These are phyloP conservation scores for Chouioia cunea DNA, from an alignment of 2,888 invertebrate species.

Conservation along the genomic window DNA sequence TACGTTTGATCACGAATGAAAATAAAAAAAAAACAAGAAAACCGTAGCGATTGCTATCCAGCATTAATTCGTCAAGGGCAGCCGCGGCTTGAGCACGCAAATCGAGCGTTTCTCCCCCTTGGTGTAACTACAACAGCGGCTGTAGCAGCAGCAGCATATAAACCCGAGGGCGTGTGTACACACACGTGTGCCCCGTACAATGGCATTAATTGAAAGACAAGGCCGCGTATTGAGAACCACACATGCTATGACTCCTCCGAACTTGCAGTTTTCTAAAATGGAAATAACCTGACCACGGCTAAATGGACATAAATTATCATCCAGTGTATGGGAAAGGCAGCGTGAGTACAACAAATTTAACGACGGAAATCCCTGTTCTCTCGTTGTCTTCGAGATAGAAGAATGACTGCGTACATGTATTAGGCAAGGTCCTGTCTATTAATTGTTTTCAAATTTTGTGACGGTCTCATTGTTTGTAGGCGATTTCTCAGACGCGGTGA, in stretches of 20 bases:
- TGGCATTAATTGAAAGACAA: slow-evolving; percentile 65
- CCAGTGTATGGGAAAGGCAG: background rate
- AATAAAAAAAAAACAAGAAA: no score
- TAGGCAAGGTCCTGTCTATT: no score
- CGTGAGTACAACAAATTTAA: slow-evolving; percentile 2
- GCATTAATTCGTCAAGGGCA: background rate
- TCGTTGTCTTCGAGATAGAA: background rate
- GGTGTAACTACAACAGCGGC: background rate
- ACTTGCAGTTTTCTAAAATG: background rate
- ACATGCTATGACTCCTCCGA: slow-evolving; percentile 47
- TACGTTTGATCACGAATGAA: no score
- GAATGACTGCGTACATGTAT: no score
- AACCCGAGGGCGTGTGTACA: slow-evolving; percentile 41
- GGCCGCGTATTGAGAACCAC: slow-evolving; percentile 55
- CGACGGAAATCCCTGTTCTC: background rate
- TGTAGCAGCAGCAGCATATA: background rate
- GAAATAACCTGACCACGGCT: background rate
- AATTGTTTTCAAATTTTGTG: no score
- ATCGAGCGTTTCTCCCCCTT: background rate
- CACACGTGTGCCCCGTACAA: slow-evolving; percentile 55
- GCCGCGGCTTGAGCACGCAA: background rate
- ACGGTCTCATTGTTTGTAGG: no score
- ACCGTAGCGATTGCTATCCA: background rate
- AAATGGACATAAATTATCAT: background rate
- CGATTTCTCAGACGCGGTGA: no score